phyloP scores from a whole-genome alignment of 2,888 invertebrate genomes.

The Pantelozetes paolii region DNA sequence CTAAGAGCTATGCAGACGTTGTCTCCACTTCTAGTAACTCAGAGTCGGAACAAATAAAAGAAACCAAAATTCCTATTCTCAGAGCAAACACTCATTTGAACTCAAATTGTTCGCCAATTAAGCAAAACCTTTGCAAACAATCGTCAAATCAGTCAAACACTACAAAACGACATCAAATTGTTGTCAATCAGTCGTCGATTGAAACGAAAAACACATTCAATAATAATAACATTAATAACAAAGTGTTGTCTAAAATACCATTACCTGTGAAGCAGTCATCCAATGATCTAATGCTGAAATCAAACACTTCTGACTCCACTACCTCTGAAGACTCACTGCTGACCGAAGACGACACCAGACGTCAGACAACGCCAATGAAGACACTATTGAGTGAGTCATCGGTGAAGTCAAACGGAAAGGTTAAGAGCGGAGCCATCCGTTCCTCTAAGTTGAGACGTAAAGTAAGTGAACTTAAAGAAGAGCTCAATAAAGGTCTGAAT shows the following conservation, averaged over 20 bases:
- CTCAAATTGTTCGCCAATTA: conserved; percentile 24
- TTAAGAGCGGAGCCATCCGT: conserved; percentile 24
- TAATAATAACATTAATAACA: conserved; percentile 14
- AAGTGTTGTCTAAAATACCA: conserved; percentile 22
- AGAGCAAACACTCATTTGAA: conserved; percentile 9
- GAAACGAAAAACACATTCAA: conserved; percentile 4
- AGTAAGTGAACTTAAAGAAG: conserved; percentile 18
- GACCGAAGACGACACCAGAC: neutral
- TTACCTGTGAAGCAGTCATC: conserved; percentile 23
- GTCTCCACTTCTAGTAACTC: conserved; percentile 19
- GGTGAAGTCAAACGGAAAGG: conserved; percentile 25
- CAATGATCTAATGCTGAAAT: neutral
- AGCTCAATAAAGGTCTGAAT: neutral
- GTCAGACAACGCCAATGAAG: neutral
- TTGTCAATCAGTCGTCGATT: conserved; percentile 16
- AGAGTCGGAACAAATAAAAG: conserved; percentile 16
- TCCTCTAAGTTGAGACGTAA: conserved; percentile 7
- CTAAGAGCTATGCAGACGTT: conserved; percentile 31
- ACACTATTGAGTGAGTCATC: neutral
- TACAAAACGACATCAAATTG: conserved; percentile 19
- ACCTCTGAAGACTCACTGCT: conserved; percentile 2
- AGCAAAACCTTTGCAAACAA: neutral
- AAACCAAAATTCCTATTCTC: conserved; percentile 26
- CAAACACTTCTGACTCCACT: neutral
- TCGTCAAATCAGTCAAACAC: neutral